Evolutionary conservation across 1,140 invertebrate species (phyloP), one percentile per base, ranked within the genome.

Genomic region (Arion vulgaris): DNA sequence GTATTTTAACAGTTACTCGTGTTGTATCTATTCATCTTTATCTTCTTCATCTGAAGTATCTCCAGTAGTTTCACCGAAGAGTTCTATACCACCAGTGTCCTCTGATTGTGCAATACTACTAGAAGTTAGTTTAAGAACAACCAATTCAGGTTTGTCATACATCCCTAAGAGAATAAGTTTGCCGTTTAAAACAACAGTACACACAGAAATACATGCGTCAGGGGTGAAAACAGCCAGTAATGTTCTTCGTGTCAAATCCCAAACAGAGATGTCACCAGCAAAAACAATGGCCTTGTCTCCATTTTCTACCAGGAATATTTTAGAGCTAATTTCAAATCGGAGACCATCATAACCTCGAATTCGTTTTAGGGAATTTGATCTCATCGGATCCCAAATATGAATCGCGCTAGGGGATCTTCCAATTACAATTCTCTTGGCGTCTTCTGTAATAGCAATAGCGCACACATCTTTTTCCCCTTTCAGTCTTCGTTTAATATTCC

Each of bases 141-240:
- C 91, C 34, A 96, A 93, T 51, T 94, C 88, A 51, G 95, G 17
- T 36, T 86, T 87, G 28, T 93, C 93, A 75, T 91, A 91, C 23
- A 94, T 85, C 0, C 93, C 96, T 78, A 97, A 91, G 0, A 96
- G 94, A 0, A 97, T 93, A 66, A 94, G 93, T 34, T 94, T 93
- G 0, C 96, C 96, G 74, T 95, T 95, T 51, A 94, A 93, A 13
- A 95, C 94, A 28, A 97, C 93, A 88, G 96, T 95, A 89, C 95
- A 96, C 0, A 95, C 95, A 34, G 94, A 95, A 73, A 97, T 95
- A 41, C 94, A 94, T 81, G 94, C 92, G 84, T 95, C 94, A 36
- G 96, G 95, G 13, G 96, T 96, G 93, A 96, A 96, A 23, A 96
- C 95, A 38, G 96, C 95, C 86, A 97, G 93, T 41, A 96, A 87